Evolutionary conservation across 1,140 invertebrate species (phyloP), one percentile per base, ranked within the genome.

Genomic region (Drosophila pallidifrons): DNA sequence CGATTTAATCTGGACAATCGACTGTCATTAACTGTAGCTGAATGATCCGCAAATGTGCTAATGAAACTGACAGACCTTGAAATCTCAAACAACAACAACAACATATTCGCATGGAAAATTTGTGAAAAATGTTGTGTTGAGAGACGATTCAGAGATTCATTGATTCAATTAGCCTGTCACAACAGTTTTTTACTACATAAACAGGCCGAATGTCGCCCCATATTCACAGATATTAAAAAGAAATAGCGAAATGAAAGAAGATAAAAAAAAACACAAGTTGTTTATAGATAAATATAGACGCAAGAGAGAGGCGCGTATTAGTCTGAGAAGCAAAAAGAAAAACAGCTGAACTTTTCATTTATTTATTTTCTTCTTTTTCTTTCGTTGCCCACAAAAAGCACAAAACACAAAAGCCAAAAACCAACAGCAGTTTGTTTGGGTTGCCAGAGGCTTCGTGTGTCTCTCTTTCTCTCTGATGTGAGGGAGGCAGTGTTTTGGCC

Each of bases 1-100:
- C 79, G 68, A 88, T 80, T 81, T 83, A 75, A 89, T 88, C 83
- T 89, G 81, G 64, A 88, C 83, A 88, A 87, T 88, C 83, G 77
- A 73, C 77, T 75, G 85, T 83, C 81, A 85, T 88, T 89, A 88
- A 81, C 47, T 83, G 67, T 71, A 71, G 77, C 70, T 75, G 68
- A 87, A 88, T 87, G 83, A 88, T 82, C 69, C 63, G 30, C 76
- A 65, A 73, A 82, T 77, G 82, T 82, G 82, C 80, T 87, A 87
- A 87, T 88, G 78, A 87, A 77, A 77, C 76, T 46, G 77, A 82
- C 72, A 46, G 71, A 68, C 78, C 78, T 81, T 85, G 82, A 77
- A 65, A 82, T 49, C 47, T 55, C 61, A 46, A 60, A 52, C 10
- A 61, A 13, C 41, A 52, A 67, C 45, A 45, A 13, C 51, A 43